Conservation (phyloP, 2,888 invertebrate genomes). For the Lymantria dispar region DNA sequence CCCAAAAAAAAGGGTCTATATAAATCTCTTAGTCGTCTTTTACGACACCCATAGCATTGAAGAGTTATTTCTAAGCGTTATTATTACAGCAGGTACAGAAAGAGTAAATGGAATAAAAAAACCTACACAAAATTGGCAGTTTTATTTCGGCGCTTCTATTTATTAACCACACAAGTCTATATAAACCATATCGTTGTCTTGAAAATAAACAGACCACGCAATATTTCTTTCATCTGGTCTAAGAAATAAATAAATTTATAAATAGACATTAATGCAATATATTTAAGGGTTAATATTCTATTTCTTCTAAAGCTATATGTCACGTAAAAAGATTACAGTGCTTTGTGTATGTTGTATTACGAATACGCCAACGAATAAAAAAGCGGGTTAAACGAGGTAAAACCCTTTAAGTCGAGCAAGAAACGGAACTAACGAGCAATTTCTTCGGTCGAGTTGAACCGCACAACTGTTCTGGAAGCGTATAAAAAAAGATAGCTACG, state of each 20-base stretch:
- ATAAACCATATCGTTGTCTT: slow-evolving; percentile 15
- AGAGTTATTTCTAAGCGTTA: too few relatives aligned
- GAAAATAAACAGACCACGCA: neutral
- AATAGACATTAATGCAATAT: neutral
- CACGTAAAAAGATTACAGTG: neutral
- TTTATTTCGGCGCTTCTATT: too few relatives aligned
- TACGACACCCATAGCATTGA: too few relatives aligned
- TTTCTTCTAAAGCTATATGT: neutral
- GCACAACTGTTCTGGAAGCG: slow-evolving; percentile 28
- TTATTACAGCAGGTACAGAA: too few relatives aligned
- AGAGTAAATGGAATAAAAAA: too few relatives aligned
- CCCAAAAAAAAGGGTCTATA: too few relatives aligned
- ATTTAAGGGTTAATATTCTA: neutral
- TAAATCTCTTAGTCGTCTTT: too few relatives aligned
- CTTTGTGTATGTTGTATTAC: neutral
- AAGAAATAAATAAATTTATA: neutral
- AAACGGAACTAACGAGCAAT: slow-evolving; percentile 60
- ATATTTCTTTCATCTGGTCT: slow-evolving; percentile 1
- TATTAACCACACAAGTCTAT: slow-evolving; percentile 8
- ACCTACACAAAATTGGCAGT: too few relatives aligned
- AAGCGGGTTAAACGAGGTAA: slow-evolving; percentile 17
- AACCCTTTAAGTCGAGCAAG: slow-evolving; percentile 41
- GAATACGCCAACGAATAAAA: slow-evolving; percentile 19
- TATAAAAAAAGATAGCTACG: neutral
- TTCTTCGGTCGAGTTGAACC: slow-evolving; percentile 40